phyloP scores from a whole-genome alignment of 2,113 vertebrate species.

The Siphamia tubifer region DNA sequence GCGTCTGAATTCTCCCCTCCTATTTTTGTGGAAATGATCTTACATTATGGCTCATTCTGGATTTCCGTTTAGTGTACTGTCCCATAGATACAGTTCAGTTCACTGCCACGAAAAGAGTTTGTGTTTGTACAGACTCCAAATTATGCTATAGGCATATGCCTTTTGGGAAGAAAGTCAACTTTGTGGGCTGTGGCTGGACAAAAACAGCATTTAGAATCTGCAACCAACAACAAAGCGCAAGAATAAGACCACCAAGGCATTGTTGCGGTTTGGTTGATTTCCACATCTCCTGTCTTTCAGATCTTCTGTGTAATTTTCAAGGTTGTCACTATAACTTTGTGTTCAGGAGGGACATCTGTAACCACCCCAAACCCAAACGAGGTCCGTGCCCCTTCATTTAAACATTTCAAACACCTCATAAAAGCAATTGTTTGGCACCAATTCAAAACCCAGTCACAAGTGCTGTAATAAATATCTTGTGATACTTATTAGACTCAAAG shows the following conservation, averaged over 20 bases:
- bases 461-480: conserved; percentile 38
- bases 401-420: conserved; percentile 56
- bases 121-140: conserved; percentile 19
- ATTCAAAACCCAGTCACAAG: conserved; percentile 49
- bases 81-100: conserved; percentile 9
- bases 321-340: conserved; percentile 10
- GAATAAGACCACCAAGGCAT: conserved; percentile 43
- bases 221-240: conserved; percentile 20
- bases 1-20: conserved; percentile 10
- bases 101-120: conserved; percentile 1
- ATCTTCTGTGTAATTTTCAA: conserved; percentile 43
- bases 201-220: conserved; percentile 12
- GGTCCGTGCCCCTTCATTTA: conserved; percentile 39
- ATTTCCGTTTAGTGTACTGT: conserved; percentile 2
- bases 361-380: conserved; percentile 25
- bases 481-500: conserved; percentile 38
- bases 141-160: conserved; percentile 26
- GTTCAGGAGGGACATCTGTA: conserved; percentile 23
- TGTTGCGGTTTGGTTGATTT: conserved; percentile 48
- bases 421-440: conserved; percentile 45
- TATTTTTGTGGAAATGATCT: conserved; percentile 5
- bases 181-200: conserved; percentile 25
- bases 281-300: neutral
- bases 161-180: conserved; percentile 32
- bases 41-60: neutral